Percentiles rank a stretch among this genome's conserved stretches.
These are phyloP conservation scores for Drosophila falleni DNA, from an alignment of 2,888 invertebrate species.

Conservation along the genomic window DNA sequence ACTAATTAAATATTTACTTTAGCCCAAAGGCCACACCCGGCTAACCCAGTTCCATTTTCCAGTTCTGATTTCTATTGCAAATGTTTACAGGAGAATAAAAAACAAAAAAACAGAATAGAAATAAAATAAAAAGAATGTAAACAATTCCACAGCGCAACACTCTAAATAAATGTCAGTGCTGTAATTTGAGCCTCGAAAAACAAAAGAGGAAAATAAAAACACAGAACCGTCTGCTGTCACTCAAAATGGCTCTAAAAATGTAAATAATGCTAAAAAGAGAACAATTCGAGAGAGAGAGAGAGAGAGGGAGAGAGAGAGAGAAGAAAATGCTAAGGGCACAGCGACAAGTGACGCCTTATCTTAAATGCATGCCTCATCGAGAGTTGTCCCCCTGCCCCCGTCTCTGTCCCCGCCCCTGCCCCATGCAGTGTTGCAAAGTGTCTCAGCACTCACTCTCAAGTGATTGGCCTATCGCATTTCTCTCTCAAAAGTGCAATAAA, in stretches of 20 bases:
- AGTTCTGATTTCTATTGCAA: constrained; percentile 70
- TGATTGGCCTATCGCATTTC: constrained; percentile 81
- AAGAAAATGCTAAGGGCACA: constrained; percentile 54
- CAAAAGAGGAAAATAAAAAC: constrained; percentile 9
- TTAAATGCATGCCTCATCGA: constrained; percentile 74
- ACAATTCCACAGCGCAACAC: constrained; percentile 48
- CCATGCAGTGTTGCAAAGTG: constrained; percentile 51
- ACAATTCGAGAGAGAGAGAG: constrained; percentile 21
- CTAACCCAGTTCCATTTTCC: constrained; percentile 69
- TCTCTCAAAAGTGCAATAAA: constrained; percentile 17
- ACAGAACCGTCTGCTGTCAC: constrained; percentile 52
- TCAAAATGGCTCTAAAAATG: constrained; percentile 70
- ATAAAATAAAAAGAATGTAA: constrained; percentile 48
- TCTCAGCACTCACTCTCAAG: constrained; percentile 65
- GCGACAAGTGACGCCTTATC: constrained; percentile 78
- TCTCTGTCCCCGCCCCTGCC: background rate
- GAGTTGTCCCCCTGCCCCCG: constrained; percentile 10
- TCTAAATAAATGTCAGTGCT: constrained; percentile 53
- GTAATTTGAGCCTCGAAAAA: constrained; percentile 60
- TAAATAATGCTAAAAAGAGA: constrained; percentile 73
- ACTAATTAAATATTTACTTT: constrained; percentile 71
- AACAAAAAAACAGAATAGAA: constrained; percentile 14
- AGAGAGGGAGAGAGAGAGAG: constrained; percentile 30
- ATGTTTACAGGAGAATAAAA: constrained; percentile 57
- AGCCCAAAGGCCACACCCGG: constrained; percentile 51